Base-by-base conservation (phyloP, 2,888 invertebrate species). In the Drosophila eohydei region DNA sequence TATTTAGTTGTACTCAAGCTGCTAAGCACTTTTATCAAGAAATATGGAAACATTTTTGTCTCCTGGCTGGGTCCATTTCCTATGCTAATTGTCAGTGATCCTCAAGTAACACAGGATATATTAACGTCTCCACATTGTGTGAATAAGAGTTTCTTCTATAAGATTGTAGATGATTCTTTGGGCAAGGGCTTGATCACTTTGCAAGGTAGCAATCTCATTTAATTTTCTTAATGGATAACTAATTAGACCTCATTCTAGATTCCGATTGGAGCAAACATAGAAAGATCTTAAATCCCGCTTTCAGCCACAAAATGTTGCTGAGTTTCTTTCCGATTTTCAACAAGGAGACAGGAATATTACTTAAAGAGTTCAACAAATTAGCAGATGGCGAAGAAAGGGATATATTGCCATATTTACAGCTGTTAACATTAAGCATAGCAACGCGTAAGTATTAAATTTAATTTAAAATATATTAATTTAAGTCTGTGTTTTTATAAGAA, bases 241-340 rank as follows among this genome's bases (percentile, higher is more conserved):
- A 21, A 21, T 21, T 21, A 21, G 21, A 21, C 21, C 30, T 5
- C 2, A 12, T n/a, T 32, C 9, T 30, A 62, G 91, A 86, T 43
- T 86, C 90, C 1, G 30, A 63, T 36, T 91, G 92, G 92, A 88
- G 65, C 57, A 43, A 69, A 8, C 91, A 89, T 65, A 80, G 91
- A 34, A 91, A 83, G 54, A 71, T 81, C 3, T 62, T 91, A 1
- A 91, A 90, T 72, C 88, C 91, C 0, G 88, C 90, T 5, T 91
- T 91, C 52, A 79, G 73, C 8, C 85, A 90, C 14, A 88, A 85
- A 50, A 82, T 87, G 14, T 52, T 91, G 21, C 65, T 89, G 0
- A 89, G 83, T 67, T 91, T 87, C 74, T 44, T 91, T 12, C 83
- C 90, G 26, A 83, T 81, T 7, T 91, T 91, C 21, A 91, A 91